phyloP scores from a whole-genome alignment of 2,888 invertebrate genomes.

The Electrophaes corylata region DNA sequence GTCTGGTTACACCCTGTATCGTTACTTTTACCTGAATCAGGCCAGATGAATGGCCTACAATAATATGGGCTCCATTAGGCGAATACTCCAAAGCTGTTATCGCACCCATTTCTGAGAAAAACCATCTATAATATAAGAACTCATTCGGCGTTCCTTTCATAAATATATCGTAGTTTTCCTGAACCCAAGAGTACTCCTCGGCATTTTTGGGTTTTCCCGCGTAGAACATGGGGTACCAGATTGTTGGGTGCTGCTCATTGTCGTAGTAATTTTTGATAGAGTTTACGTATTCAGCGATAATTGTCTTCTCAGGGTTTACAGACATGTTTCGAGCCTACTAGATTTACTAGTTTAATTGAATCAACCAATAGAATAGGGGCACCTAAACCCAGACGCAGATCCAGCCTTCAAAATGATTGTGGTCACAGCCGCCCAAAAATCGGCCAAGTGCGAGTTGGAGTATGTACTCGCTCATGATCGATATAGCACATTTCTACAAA shows the following conservation, averaged over 20 bases:
- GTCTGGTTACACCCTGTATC: neutral
- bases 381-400: no score
- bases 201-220: conserved; percentile 40
- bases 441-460: no score
- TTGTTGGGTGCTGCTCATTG: conserved; percentile 51
- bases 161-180: conserved; percentile 56
- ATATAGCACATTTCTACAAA: no score
- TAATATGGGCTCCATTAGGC: conserved; percentile 67
- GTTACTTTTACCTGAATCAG: conserved; percentile 72
- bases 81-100: conserved; percentile 71
- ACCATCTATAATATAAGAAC: conserved; percentile 63
- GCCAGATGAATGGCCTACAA: conserved; percentile 77
- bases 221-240: conserved; percentile 70
- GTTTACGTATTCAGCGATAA: conserved; percentile 52
- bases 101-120: conserved; percentile 60
- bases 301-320: conserved; percentile 35
- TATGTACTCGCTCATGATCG: no score
- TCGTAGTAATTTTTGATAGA: conserved; percentile 51
- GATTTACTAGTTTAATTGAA: conserved; percentile 32
- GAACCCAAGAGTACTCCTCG: conserved; percentile 53
- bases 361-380: neutral
- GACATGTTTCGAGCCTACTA: conserved; percentile 45
- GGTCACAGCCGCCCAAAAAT: no score
- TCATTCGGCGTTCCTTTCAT: conserved; percentile 59
- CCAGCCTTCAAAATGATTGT: no score